Percentiles rank a stretch among this genome's conserved stretches.
phyloP scores from a whole-genome alignment of 2,888 invertebrate genomes.

The Papilio gigon region DNA sequence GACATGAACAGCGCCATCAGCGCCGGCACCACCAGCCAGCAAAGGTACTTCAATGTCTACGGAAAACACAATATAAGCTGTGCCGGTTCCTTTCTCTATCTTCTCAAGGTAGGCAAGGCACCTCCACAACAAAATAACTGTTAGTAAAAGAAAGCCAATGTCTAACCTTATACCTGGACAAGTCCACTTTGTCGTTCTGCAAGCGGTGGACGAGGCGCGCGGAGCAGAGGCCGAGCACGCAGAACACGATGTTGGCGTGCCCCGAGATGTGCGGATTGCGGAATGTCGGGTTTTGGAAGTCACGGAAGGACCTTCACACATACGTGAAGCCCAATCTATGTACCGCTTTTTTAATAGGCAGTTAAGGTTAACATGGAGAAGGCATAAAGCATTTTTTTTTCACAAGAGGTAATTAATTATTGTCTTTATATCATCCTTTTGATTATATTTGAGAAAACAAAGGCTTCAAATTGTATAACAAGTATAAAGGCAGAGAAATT shows the following conservation, averaged over 20 bases:
- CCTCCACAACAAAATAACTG: no score
- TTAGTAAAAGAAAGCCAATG: no score
- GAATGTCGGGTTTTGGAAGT: not conserved
- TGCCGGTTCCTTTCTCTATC: no score
- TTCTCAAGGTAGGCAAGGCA: no score
- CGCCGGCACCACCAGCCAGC: not conserved
- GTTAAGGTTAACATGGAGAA: no score
- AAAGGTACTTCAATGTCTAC: not conserved
- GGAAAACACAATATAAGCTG: not conserved
- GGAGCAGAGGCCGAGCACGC: not conserved
- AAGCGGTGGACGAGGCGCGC: not conserved
- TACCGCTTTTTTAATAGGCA: no score
- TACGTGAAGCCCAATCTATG: no score
- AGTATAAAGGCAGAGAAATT: not conserved
- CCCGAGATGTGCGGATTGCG: not conserved
- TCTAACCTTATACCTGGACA: not conserved
- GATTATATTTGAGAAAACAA: no score
- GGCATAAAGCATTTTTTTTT: no score
- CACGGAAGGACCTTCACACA: not conserved
- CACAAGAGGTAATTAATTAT: not conserved
- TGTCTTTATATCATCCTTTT: not conserved
- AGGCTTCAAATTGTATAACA: not conserved
- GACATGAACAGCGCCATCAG: not conserved
- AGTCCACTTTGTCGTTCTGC: constrained; percentile 1
- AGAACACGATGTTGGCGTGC: constrained; percentile 2